phyloP scores from a whole-genome alignment of 2,797 vertebrate genomes.

The Fringilla coelebs region DNA sequence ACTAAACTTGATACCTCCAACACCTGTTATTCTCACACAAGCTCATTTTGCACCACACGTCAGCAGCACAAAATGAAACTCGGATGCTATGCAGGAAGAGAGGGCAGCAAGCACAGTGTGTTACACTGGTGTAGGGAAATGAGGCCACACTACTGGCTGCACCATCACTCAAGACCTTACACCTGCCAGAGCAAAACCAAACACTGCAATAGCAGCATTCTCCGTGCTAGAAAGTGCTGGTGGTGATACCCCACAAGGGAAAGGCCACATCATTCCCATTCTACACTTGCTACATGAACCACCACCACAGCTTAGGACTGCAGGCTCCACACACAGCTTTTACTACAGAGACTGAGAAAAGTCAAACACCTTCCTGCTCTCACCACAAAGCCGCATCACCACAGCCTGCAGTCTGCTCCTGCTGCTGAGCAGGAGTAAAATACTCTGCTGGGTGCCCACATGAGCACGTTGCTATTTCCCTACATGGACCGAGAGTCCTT shows the following conservation, averaged over 20 bases:
- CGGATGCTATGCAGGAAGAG: conserved; percentile 30
- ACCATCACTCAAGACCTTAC: background rate
- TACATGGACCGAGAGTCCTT: background rate
- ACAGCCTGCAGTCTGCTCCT: background rate
- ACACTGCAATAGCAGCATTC: background rate
- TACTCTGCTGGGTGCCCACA: background rate
- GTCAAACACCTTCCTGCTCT: background rate
- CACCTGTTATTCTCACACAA: conserved; percentile 69
- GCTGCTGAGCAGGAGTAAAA: background rate
- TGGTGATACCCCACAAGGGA: background rate
- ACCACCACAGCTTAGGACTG: background rate
- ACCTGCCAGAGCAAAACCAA: background rate
- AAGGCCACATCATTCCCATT: background rate
- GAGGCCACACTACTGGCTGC: background rate
- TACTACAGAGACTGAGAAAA: background rate
- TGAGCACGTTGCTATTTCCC: background rate
- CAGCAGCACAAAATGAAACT: conserved; percentile 65
- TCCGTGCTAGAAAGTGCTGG: background rate
- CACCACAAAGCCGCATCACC: background rate
- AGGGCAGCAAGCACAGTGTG: conserved; percentile 34
- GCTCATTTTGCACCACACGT: conserved; percentile 45
- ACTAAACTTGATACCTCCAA: conserved; percentile 54
- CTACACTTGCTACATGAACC: background rate
- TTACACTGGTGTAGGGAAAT: background rate
- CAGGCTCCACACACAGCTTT: background rate